A percentile compares a stretch with the other conserved stretches of the same genome.
These are phyloP conservation scores for Synanthedon tipuliformis DNA, from an alignment of 2,888 invertebrate genomes.

Conservation along the genomic window DNA sequence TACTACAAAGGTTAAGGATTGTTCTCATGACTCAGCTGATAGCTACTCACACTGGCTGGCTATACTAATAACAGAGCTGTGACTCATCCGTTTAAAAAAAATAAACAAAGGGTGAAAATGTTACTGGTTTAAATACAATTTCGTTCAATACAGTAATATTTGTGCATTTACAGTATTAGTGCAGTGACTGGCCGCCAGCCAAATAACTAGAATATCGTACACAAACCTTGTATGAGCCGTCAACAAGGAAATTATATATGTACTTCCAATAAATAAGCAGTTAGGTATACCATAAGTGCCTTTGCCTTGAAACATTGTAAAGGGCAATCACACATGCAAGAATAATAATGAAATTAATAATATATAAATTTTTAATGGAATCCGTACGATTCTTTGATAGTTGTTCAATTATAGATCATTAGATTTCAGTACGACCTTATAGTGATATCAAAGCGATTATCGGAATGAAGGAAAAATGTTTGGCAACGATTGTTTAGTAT, in stretches of 20 bases:
- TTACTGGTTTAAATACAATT: slow-evolving; percentile 19
- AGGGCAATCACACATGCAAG: slow-evolving; percentile 11
- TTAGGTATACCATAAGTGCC: slow-evolving; percentile 11
- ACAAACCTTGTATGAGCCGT: slow-evolving; percentile 18
- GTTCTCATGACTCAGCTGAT: slow-evolving; percentile 8
- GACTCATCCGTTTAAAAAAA: slow-evolving; percentile 12
- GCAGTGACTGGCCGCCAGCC: slow-evolving; percentile 34
- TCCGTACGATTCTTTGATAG: slow-evolving; percentile 13
- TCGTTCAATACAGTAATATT: slow-evolving; percentile 12
- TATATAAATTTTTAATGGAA: slow-evolving; percentile 9
- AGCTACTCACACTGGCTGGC: slow-evolving; percentile 2
- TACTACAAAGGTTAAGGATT: slow-evolving; percentile 11
- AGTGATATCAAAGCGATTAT: not conserved
- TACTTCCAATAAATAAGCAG: slow-evolving; percentile 2
- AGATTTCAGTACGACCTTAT: not conserved
- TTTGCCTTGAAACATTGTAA: slow-evolving; percentile 35
- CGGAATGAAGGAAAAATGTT: not conserved
- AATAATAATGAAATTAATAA: slow-evolving; percentile 20
- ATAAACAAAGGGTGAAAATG: slow-evolving; percentile 19
- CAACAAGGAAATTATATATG: slow-evolving; percentile 24
- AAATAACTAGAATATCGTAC: slow-evolving; percentile 23
- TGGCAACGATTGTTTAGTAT: not conserved
- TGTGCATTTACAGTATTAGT: slow-evolving; percentile 14
- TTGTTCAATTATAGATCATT: slow-evolving; percentile 14
- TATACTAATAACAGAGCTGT: slow-evolving; percentile 1